phyloP scores from a whole-genome alignment of 2,113 vertebrate species.

The Siniperca chuatsi region DNA sequence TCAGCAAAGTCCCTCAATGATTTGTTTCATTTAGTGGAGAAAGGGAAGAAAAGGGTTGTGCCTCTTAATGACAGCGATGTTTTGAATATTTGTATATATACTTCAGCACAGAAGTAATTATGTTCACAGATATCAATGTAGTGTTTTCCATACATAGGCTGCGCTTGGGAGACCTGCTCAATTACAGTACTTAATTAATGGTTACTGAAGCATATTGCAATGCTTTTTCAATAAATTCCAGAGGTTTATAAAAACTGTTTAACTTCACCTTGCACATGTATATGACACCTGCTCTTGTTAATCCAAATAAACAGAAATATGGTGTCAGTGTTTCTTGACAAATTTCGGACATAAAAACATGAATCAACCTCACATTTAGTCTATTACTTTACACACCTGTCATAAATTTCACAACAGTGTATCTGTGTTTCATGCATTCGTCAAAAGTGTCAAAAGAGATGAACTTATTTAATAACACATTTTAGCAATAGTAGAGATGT shows the following conservation, averaged over 20 bases:
- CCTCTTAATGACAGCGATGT: slow-evolving; percentile 10
- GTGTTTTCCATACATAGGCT: neutral
- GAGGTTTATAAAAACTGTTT: neutral
- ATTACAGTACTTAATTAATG: neutral
- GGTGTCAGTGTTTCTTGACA: neutral
- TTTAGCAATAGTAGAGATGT: slow-evolving; percentile 4
- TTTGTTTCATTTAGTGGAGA: slow-evolving; percentile 20
- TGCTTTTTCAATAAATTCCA: neutral
- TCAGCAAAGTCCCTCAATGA: slow-evolving; percentile 12
- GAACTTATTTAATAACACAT: slow-evolving; percentile 25
- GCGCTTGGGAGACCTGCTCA: neutral
- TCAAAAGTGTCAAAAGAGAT: slow-evolving; percentile 3
- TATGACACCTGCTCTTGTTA: neutral
- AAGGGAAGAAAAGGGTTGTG: neutral
- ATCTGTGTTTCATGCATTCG: neutral
- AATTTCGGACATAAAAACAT: neutral
- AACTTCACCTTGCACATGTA: neutral
- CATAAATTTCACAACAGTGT: neutral
- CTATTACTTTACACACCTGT: neutral
- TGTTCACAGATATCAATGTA: neutral
- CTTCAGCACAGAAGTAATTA: neutral
- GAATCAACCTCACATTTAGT: neutral
- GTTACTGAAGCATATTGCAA: neutral
- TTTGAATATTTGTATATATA: slow-evolving; percentile 1
- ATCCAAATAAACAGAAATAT: neutral